Percentiles rank a stretch among this genome's conserved stretches.
phyloP scores from a whole-genome alignment of 1,140 invertebrate genomes.

The Cydia fagiglandana region DNA sequence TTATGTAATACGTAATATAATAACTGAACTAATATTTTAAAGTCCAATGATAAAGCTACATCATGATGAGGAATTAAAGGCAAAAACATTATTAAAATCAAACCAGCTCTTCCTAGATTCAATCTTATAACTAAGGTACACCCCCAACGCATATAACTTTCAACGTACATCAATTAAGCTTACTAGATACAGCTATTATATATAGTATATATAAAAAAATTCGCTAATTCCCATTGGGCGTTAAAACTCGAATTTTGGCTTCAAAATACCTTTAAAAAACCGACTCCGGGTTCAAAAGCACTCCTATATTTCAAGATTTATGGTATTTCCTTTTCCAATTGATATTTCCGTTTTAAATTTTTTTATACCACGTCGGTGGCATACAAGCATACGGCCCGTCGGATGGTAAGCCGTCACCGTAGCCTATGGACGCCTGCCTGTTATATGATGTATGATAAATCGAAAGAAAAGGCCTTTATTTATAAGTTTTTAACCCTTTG shows the following conservation, averaged over 20 bases:
- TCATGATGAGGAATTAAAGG: not conserved
- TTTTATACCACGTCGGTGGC: too few species aligned
- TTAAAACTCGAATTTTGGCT: conserved; percentile 19
- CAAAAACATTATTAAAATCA: too few species aligned
- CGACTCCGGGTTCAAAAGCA: not conserved
- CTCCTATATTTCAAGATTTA: not conserved
- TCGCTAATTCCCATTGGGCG: conserved; percentile 14
- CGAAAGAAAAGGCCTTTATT: too few species aligned
- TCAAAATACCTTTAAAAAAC: conserved; percentile 30
- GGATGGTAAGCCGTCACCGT: too few species aligned
- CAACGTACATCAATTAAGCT: conserved; percentile 47
- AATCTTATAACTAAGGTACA: not conserved
- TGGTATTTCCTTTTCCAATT: not conserved
- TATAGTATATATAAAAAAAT: conserved; percentile 43
- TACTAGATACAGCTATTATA: conserved; percentile 49
- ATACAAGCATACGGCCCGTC: too few species aligned
- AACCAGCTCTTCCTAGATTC: not conserved
- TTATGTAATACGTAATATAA: too few species aligned
- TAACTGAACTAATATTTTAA: too few species aligned
- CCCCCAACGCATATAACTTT: conserved; percentile 37
- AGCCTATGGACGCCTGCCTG: too few species aligned
- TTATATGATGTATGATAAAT: not conserved
- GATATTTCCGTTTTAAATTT: too few species aligned
- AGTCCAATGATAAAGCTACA: too few species aligned
- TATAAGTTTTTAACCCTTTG: too few species aligned